These are phyloP conservation scores for Prochilodus magdalenae DNA, from an alignment of 2,113 vertebrate genomes.

Conservation along the genomic window DNA sequence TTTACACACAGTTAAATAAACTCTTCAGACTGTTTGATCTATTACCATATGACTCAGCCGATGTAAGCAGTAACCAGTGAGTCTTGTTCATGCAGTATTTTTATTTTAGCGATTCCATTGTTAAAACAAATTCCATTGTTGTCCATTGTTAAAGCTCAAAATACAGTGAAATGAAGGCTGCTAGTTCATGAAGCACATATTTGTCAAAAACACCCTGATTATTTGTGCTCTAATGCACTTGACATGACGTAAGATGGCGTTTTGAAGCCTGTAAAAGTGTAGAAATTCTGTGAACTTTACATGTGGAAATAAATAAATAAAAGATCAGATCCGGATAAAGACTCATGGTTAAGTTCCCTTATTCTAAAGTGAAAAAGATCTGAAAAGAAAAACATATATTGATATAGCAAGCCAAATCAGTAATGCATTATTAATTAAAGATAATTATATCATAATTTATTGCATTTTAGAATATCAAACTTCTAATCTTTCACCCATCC, in stretches of 20 bases:
- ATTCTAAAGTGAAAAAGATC: neutral
- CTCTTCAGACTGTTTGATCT: neutral
- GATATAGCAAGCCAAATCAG: neutral
- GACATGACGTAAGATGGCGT: no score
- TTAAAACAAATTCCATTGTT: no score
- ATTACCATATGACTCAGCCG: neutral
- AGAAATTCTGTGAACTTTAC: neutral
- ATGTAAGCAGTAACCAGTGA: neutral
- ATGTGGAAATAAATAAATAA: constrained; percentile 38
- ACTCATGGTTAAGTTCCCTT: neutral
- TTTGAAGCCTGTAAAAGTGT: no score
- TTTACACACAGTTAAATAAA: neutral
- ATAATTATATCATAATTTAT: no score
- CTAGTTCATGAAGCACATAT: neutral
- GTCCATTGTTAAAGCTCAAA: constrained; percentile 9
- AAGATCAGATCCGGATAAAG: neutral
- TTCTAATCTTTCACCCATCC: neutral
- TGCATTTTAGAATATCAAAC: no score
- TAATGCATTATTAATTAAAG: no score
- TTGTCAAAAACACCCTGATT: neutral
- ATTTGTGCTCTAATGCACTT: neutral
- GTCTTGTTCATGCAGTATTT: neutral
- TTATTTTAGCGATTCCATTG: constrained; percentile 24
- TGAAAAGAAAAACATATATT: neutral
- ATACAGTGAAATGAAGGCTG: neutral